Evolutionary conservation across 2,797 vertebrate species (phyloP).

Genomic region (Selene dorsalis): DNA sequence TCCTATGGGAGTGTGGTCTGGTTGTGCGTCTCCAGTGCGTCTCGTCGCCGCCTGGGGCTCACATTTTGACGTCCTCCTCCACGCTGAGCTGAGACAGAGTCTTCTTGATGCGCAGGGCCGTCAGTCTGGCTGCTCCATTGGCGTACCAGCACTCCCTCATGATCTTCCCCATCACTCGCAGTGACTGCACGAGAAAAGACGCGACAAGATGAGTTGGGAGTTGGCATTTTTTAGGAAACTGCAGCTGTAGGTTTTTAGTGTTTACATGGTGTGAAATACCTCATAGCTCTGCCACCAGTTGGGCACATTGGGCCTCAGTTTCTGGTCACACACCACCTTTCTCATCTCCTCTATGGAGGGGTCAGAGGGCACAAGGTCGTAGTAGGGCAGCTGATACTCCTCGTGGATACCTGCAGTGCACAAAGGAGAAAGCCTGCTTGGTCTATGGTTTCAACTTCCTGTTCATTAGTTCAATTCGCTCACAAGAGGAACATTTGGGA

Average conservation of each 20-base stretch:
- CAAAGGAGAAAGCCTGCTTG: slow-evolving; percentile 1
- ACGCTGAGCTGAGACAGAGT: slow-evolving; percentile 97
- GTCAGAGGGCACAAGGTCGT: slow-evolving; percentile 97
- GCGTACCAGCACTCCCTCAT: slow-evolving; percentile 99
- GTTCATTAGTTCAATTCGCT: neutral
- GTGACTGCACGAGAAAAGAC: slow-evolving; percentile 82
- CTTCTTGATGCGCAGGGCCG: slow-evolving; percentile 98
- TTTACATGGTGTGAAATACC: slow-evolving; percentile 79
- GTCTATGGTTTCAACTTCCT: neutral
- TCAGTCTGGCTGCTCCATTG: slow-evolving; percentile 95
- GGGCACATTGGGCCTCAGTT: slow-evolving; percentile 94
- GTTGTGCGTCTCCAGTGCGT: slow-evolving; percentile 66
- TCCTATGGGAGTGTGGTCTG: slow-evolving; percentile 63
- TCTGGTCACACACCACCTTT: slow-evolving; percentile 99
- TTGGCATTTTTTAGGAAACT: slow-evolving; percentile 36
- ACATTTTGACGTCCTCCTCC: slow-evolving; percentile 99
- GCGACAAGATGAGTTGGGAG: neutral
- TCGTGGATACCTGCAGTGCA: slow-evolving; percentile 91
- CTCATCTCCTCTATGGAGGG: slow-evolving; percentile 99
- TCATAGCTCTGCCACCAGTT: slow-evolving; percentile 99
- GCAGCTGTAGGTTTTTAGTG: slow-evolving; percentile 8
- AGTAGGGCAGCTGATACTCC: slow-evolving; percentile 98
- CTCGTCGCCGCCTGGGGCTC: slow-evolving; percentile 58
- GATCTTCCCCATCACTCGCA: slow-evolving; percentile 99
- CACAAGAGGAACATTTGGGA: neutral